Evolutionary conservation across 2,113 vertebrate species (phyloP).

Genomic region (Xenus cinereus): DNA sequence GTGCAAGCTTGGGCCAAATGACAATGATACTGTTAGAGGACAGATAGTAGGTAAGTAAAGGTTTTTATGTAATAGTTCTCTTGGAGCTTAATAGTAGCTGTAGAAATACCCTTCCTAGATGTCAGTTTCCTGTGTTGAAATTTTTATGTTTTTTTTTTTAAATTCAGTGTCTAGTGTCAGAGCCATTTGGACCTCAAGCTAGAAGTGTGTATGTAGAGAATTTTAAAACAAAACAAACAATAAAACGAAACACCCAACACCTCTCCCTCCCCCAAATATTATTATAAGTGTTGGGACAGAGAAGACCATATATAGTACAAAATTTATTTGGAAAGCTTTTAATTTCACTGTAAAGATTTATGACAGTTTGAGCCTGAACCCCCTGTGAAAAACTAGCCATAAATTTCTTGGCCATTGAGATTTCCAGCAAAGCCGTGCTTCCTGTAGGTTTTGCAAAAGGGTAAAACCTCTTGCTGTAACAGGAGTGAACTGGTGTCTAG

Average conservation of each 20-base stretch:
- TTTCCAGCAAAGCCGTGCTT: not conserved
- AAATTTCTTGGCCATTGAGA: not conserved
- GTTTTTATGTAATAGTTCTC: not conserved
- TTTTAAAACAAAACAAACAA: not conserved
- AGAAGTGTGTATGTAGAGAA: not conserved
- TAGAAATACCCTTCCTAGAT: not conserved
- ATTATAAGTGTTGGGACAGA: not conserved
- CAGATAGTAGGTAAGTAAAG: constrained; percentile 92
- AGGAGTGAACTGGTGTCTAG: not conserved
- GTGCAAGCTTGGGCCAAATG: constrained; percentile 94
- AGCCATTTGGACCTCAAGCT: not conserved
- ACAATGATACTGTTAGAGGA: constrained; percentile 95
- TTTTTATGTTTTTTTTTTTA: not conserved
- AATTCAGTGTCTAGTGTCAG: not conserved
- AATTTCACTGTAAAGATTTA: not conserved
- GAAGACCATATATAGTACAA: not conserved
- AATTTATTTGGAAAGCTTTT: not conserved
- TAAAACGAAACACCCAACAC: not conserved
- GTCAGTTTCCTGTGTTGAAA: not conserved
- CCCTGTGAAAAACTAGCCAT: not conserved
- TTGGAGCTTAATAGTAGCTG: not conserved
- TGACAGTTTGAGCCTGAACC: not conserved
- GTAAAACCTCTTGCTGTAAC: not conserved
- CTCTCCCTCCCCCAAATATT: not conserved
- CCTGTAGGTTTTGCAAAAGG: not conserved